phyloP scores from a whole-genome alignment of 2,888 invertebrate genomes.

The Cephus spinipes region DNA sequence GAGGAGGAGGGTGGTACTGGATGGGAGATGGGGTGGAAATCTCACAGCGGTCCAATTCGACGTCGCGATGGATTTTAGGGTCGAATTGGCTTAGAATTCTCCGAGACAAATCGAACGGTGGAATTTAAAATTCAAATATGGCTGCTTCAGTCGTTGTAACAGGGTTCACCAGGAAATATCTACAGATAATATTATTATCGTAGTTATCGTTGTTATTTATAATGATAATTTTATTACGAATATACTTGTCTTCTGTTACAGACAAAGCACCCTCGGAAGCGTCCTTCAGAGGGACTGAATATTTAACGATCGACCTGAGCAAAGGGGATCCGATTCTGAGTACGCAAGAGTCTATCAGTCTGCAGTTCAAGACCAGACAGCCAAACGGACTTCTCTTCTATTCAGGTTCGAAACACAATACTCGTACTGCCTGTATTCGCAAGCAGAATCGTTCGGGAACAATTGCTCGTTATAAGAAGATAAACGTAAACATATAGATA shows the following conservation, averaged over 20 bases:
- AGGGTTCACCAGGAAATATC: no score
- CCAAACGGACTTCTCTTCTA: conserved; percentile 93
- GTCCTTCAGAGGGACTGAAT: conserved; percentile 92
- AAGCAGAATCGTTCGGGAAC: no score
- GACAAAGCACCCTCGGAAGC: conserved; percentile 95
- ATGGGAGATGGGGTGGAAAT: background rate
- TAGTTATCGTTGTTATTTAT: background rate
- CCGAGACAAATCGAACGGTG: no score
- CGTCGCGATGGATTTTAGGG: background rate
- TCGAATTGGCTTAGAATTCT: no score
- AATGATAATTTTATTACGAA: background rate
- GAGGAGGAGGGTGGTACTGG: background rate
- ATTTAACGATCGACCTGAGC: conserved; percentile 90
- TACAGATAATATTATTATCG: no score
- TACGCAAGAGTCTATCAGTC: conserved; percentile 89
- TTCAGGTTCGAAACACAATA: conserved; percentile 77
- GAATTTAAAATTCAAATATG: no score
- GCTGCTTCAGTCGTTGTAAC: no score
- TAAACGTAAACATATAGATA: background rate
- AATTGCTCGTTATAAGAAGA: background rate
- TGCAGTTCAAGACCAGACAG: conserved; percentile 93
- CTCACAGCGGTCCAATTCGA: background rate
- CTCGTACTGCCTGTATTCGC: conserved; percentile 2
- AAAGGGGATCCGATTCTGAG: conserved; percentile 90
- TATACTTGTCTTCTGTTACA: conserved; percentile 68